phyloP scores from a whole-genome alignment of 2,797 vertebrate species.

The Gymnothorax reevesii region DNA sequence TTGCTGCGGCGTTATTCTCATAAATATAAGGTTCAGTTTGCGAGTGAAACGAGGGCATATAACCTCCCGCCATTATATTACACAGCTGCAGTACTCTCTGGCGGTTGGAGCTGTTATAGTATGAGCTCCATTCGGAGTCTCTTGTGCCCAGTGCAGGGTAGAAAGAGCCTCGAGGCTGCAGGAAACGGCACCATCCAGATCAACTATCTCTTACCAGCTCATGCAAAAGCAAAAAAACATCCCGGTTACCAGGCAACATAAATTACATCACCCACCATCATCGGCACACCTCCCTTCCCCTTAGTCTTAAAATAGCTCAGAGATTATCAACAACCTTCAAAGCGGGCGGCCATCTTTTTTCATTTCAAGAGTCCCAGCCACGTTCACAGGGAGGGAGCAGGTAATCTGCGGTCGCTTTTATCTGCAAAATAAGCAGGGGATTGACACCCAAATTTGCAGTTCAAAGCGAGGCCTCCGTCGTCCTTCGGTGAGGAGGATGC shows the following conservation, averaged over 20 bases:
- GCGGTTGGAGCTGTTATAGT: neutral
- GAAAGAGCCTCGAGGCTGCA: constrained; percentile 22
- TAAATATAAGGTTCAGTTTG: neutral
- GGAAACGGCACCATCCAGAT: constrained; percentile 47
- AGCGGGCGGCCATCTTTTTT: constrained; percentile 54
- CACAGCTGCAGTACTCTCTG: neutral
- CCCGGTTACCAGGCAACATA: constrained; percentile 74
- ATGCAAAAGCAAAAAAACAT: constrained; percentile 63
- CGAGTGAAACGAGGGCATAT: neutral
- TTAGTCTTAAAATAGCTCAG: constrained; percentile 72
- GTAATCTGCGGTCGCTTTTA: neutral
- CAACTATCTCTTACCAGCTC: constrained; percentile 57
- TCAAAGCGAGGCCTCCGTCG: neutral
- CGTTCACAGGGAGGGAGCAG: neutral
- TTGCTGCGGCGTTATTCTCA: neutral
- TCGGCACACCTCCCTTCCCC: constrained; percentile 30
- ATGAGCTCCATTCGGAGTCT: neutral
- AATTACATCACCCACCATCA: constrained; percentile 73
- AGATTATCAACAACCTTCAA: constrained; percentile 71
- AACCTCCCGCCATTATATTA: neutral
- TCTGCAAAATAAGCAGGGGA: neutral
- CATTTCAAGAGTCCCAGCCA: constrained; percentile 1
- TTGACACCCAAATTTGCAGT: neutral
- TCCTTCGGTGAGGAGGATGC: neutral
- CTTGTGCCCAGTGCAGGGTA: neutral